These are phyloP conservation scores for Agrotis segetum DNA, from an alignment of 2,888 invertebrate species.

Conservation along the genomic window DNA sequence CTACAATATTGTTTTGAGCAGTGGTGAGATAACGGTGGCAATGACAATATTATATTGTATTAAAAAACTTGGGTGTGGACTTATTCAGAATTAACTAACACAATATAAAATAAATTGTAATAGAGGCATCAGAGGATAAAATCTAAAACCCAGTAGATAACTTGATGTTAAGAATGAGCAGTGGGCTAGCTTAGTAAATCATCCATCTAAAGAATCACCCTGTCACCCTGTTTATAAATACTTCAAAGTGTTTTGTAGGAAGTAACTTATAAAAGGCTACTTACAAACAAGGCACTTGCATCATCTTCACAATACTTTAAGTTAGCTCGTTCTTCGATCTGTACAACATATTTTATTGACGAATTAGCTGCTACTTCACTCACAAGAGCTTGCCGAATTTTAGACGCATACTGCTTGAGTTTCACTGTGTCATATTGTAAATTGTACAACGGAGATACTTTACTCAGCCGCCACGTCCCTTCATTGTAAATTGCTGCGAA, in stretches of 20 bases:
- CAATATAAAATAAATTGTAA: too few relatives aligned
- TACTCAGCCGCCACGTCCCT: conserved; percentile 81
- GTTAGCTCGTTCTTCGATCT: conserved; percentile 76
- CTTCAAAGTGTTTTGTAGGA: background rate
- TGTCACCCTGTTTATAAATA: background rate
- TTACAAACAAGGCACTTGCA: conserved; percentile 82
- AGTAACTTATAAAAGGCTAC: conserved; percentile 17
- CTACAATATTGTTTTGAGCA: too few relatives aligned
- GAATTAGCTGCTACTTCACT: conserved; percentile 73
- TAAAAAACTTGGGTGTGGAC: too few relatives aligned
- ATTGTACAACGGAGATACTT: conserved; percentile 83
- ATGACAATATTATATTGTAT: too few relatives aligned
- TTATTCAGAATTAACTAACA: too few relatives aligned
- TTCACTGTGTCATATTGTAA: conserved; percentile 79
- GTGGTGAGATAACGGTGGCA: too few relatives aligned
- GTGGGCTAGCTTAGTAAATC: background rate
- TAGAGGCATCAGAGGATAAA: too few relatives aligned
- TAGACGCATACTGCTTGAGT: conserved; percentile 85
- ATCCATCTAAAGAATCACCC: background rate
- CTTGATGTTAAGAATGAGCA: background rate
- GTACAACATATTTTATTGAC: conserved; percentile 77
- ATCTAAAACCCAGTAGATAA: too few relatives aligned
- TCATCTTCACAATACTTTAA: conserved; percentile 84
- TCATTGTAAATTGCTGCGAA: conserved; percentile 85
- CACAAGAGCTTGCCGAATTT: conserved; percentile 82